Evolutionary conservation across 2,113 vertebrate species (phyloP), one percentile per base, ranked within the genome.

Genomic region (Synodontis membranacea): DNA sequence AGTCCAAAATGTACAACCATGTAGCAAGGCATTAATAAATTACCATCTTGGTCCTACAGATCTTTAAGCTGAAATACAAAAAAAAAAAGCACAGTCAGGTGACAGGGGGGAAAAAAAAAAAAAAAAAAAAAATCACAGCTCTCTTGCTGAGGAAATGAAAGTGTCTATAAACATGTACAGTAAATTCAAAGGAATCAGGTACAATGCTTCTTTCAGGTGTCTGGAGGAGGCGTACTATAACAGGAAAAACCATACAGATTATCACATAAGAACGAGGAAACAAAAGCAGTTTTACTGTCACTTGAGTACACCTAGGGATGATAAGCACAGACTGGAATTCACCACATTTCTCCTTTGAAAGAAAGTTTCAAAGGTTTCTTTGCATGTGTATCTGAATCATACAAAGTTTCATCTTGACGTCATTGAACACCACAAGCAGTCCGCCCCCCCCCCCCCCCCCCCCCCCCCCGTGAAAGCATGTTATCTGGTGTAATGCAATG

Each of bases 61-160:
- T 62, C 58, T 87, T 82, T 86, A 72, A 15, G 81, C 90, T 89
- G 90, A 85, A 91, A 91, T 76, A 86, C 58, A 88, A 88, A 80
- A 80, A 25, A 82, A 88, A 80, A 80, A 62, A 82, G 2, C 28
- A 58, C 37, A 66, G 17, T 21, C 0, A 68, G 21, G 46, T 83
- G 74, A n/a, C 80, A 66, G 31, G 72, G 28, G n/a, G n/a, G n/a
- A n/a, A n/a, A n/a, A n/a, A n/a, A n/a, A n/a, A n/a, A n/a, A n/a
- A n/a, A n/a, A n/a, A n/a, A n/a, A n/a, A n/a, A n/a, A n/a, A 83
- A 46, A 74, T 78, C 17, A 52, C n/a, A 39, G 9, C 56, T 17
- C 23, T 74, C 42, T 46, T 76, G 68, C 9, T 62, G 34, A n/a
- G 75, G 34, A 4, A 42, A 46, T 10, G 68, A 39, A 54, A 66